These are phyloP conservation scores for Xyrauchen texanus DNA, from an alignment of 2,113 vertebrate genomes.

Conservation along the genomic window DNA sequence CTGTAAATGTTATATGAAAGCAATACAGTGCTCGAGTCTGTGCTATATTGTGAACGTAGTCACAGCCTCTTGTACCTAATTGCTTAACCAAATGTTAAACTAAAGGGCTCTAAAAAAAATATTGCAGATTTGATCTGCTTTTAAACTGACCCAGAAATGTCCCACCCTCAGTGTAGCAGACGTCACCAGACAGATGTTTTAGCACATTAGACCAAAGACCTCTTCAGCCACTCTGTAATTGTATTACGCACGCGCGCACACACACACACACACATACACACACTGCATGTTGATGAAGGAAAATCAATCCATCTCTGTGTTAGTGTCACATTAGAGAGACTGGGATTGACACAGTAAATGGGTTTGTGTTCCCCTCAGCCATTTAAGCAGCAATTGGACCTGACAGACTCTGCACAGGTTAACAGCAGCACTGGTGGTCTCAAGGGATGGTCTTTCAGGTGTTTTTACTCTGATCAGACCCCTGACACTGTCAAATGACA, in stretches of 20 bases:
- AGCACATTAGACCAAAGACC: too few species aligned
- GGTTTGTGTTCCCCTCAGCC: conserved; percentile 57
- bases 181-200: too few species aligned
- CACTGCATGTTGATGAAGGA: conserved; percentile 60
- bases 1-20: too few species aligned
- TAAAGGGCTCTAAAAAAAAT: too few species aligned
- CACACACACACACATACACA: background rate
- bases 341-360: conserved; percentile 47
- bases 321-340: conserved; percentile 69
- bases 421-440: conserved; percentile 7
- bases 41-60: too few species aligned
- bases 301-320: conserved; percentile 72
- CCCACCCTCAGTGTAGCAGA: too few species aligned
- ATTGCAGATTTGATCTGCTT: too few species aligned
- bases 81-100: too few species aligned
- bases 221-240: too few species aligned
- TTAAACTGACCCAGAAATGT: too few species aligned
- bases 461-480: conserved; percentile 58
- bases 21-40: too few species aligned
- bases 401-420: conserved; percentile 61
- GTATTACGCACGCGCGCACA: background rate
- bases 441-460: conserved; percentile 41
- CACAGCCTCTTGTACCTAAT: too few species aligned
- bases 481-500: conserved; percentile 60
- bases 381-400: conserved; percentile 46